These are phyloP conservation scores for Andrena marginata DNA, from an alignment of 2,888 invertebrate species.

Conservation along the genomic window DNA sequence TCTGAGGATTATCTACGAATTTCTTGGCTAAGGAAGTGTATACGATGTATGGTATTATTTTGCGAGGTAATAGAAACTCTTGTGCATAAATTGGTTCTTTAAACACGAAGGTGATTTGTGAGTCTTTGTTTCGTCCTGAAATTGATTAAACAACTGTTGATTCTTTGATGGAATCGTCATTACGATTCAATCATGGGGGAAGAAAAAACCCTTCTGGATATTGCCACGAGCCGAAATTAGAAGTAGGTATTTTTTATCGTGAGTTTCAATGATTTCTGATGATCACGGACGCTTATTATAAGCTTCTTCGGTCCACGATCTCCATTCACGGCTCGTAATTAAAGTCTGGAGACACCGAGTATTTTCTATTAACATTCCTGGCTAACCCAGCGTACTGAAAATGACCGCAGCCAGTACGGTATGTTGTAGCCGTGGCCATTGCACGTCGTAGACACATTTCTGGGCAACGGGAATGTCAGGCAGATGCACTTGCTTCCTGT, in stretches of 20 bases:
- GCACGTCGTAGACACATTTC: slow-evolving; percentile 65
- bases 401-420: slow-evolving; percentile 80
- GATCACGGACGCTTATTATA: slow-evolving; percentile 21
- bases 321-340: slow-evolving; percentile 77
- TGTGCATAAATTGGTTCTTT: too few species aligned
- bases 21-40: too few species aligned
- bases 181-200: too few species aligned
- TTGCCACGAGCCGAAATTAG: neutral
- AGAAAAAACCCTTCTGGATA: too few species aligned
- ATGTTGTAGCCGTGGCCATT: slow-evolving; percentile 66
- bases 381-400: slow-evolving; percentile 80
- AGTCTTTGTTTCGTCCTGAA: too few species aligned
- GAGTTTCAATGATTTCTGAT: neutral
- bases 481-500: slow-evolving; percentile 29
- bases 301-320: slow-evolving; percentile 48
- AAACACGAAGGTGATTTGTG: too few species aligned
- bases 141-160: too few species aligned
- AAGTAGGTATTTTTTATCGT: neutral
- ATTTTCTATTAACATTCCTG: slow-evolving; percentile 84
- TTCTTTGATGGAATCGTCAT: too few species aligned
- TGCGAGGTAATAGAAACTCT: too few species aligned
- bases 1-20: too few species aligned
- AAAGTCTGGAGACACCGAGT: slow-evolving; percentile 80
- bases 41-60: too few species aligned
- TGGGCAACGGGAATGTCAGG: slow-evolving; percentile 67